Evolutionary conservation across 2,888 invertebrate species (phyloP), one percentile per base, ranked within the genome.

Genomic region (Phaonia tiefii): DNA sequence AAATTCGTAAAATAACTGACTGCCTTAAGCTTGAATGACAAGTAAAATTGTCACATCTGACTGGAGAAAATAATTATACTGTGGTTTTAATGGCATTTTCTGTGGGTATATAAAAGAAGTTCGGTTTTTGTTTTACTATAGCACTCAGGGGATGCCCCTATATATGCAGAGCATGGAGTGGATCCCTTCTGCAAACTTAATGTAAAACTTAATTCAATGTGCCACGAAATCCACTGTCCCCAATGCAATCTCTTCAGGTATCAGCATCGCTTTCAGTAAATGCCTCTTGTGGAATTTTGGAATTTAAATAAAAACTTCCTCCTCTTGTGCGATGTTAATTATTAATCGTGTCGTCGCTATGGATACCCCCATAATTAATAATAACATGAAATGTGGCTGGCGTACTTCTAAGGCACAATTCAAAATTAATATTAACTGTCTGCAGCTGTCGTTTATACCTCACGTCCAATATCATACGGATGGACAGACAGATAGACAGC

Each of bases 261-360:
- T 20, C 8, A n/a, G n/a, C 54, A 17, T 13, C 25, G 11, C 22
- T 25, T 54, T 54, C 54, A 22, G 54, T 22, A 22, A 22, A 25
- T 22, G 22, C 13, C 25, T 13, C 4, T 3, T 31, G 31, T 22
- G 54, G 54, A 58, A 46, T 76, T 20, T 67, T 37, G 37, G 67
- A 51, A 65, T 69, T 79, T 65, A 54, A 69, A 54, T 63, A 56
- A 25, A 65, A 79, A 74, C 65, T 70, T 70, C 70, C 79, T 79
- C 65, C 17, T 56, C 56, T 56, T 26, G 11, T 31, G 44, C 15
- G 65, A 39, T 46, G n/a, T 65, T 66, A 58, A 78, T 66, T 49
- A 78, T 69, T 74, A 69, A 69, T 63, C 46, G 63, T 78, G 46
- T 44, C 63, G 54, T 25, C 63, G 54, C 25, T 54, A 54, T 54